Conservation (phyloP, 2,113 vertebrate species). For the Spilogale gracilis region DNA sequence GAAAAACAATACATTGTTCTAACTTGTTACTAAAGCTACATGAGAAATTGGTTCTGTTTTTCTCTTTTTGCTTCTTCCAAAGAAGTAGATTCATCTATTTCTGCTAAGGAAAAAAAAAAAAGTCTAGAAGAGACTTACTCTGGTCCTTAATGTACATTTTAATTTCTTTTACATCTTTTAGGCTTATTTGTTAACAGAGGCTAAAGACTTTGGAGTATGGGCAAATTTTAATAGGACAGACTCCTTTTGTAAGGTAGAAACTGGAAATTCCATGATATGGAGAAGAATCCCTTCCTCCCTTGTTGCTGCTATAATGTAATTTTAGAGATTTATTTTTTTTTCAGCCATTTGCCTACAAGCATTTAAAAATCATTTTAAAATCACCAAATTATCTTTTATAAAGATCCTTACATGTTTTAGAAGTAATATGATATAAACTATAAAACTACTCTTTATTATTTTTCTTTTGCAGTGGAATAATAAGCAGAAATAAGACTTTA, state of each 20-base stretch:
- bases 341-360: not conserved
- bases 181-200: conserved; percentile 12
- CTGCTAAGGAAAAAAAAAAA: conserved; percentile 5
- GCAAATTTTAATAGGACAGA: not conserved
- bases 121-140: not conserved
- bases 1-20: conserved; percentile 30
- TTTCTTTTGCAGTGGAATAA: conserved; percentile 89
- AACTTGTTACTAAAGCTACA: not conserved
- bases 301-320: not conserved
- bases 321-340: conserved; percentile 44
- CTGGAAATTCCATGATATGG: not conserved
- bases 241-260: not conserved
- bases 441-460: conserved; percentile 47
- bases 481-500: conserved; percentile 90
- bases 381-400: not conserved
- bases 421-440: not conserved
- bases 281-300: not conserved
- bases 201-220: conserved; percentile 10
- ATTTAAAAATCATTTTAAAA: conserved; percentile 29
- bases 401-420: conserved; percentile 21
- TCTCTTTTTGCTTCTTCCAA: conserved; percentile 55
- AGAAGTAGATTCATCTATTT: conserved; percentile 20
- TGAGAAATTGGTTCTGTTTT: conserved; percentile 2
- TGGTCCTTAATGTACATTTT: conserved; percentile 25
- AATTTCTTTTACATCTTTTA: not conserved